These are phyloP conservation scores for Phaonia tiefii DNA, from an alignment of 2,888 invertebrate species.

Conservation along the genomic window DNA sequence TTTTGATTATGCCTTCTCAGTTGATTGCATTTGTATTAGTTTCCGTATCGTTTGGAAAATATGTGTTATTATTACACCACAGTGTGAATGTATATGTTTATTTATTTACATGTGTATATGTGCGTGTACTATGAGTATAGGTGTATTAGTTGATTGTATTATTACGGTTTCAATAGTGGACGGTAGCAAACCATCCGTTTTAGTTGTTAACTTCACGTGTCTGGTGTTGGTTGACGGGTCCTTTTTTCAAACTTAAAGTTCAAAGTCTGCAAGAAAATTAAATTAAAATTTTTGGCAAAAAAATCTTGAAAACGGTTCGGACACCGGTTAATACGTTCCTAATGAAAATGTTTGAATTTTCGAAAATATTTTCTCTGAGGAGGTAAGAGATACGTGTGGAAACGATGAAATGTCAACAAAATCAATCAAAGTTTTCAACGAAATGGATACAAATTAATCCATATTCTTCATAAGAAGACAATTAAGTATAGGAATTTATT, in stretches of 20 bases:
- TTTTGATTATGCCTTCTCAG: conserved; percentile 21
- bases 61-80: not conserved
- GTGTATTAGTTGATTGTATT: conserved; percentile 5
- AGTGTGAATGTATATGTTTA: not conserved
- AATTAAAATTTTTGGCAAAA: conserved; percentile 7
- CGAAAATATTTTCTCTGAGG: conserved; percentile 76
- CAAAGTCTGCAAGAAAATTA: conserved; percentile 12
- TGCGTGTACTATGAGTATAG: conserved; percentile 5
- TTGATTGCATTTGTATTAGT: not conserved
- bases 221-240: conserved; percentile 54
- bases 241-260: not conserved
- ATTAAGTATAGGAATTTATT: no score
- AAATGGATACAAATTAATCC: no score
- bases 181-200: conserved; percentile 50
- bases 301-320: not conserved
- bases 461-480: no score
- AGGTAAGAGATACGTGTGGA: conserved; percentile 72
- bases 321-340: not conserved
- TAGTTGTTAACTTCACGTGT: conserved; percentile 52
- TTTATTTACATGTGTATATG: not conserved
- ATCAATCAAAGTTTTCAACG: no score
- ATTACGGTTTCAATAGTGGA: conserved; percentile 57
- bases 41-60: no score
- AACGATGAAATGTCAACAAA: no score
- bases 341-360: conserved; percentile 78